These are phyloP conservation scores for Montipora efflorescens DNA, from an alignment of 64 coral and sea anemone genomes.

Conservation along the genomic window DNA sequence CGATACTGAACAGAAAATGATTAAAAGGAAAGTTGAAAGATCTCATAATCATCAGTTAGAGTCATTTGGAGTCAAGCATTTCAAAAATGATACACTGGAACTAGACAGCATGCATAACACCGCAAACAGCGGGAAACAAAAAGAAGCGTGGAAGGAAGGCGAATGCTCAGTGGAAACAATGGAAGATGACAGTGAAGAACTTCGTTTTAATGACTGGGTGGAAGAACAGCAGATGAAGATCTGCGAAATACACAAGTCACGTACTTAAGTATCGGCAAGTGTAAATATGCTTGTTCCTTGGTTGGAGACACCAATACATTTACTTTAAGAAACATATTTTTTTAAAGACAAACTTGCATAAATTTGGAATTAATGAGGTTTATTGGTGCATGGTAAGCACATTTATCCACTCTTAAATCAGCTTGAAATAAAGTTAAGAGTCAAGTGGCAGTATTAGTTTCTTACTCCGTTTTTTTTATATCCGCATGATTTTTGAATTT, in stretches of 20 bases:
- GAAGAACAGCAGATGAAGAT: conserved; percentile 4
- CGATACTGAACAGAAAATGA: not conserved
- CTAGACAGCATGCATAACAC: not conserved
- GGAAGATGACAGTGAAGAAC: not conserved
- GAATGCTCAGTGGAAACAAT: not conserved
- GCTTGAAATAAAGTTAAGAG: not conserved
- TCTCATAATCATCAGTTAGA: not conserved
- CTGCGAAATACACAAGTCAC: not conserved
- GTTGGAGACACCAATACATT: not conserved
- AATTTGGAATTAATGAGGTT: too few relatives aligned
- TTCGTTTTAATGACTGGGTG: not conserved
- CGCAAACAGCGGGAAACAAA: not conserved
- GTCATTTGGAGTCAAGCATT: not conserved
- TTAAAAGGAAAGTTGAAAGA: not conserved
- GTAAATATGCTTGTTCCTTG: not conserved
- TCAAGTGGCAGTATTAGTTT: not conserved
- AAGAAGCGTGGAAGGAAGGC: not conserved
- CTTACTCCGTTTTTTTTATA: not conserved
- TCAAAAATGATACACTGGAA: not conserved
- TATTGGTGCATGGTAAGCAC: too few relatives aligned
- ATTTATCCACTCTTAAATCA: not conserved
- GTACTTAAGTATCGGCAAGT: not conserved
- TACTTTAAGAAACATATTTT: not conserved
- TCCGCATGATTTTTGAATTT: not conserved
- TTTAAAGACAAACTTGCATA: not conserved